Conservation (phyloP, 2,888 invertebrate genomes). For the Cynaeus angustus region DNA sequence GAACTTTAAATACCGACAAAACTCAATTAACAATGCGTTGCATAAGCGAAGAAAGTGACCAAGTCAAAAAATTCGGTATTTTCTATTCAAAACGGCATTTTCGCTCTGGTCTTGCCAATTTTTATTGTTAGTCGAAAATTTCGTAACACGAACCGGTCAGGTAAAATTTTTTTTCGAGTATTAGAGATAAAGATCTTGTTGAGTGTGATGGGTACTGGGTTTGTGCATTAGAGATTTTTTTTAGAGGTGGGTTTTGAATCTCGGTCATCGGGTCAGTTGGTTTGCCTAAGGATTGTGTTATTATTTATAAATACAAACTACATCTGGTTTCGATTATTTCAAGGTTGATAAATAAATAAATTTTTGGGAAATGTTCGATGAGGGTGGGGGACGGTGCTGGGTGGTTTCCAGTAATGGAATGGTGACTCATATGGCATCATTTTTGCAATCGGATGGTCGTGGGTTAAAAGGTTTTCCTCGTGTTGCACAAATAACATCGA, state of each 20-base stretch:
- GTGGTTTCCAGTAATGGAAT: slow-evolving; percentile 23
- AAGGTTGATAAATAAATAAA: slow-evolving; percentile 42
- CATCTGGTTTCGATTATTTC: slow-evolving; percentile 39
- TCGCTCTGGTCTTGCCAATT: no score
- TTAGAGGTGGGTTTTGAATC: slow-evolving; percentile 33
- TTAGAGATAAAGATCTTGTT: slow-evolving; percentile 17
- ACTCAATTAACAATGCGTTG: slow-evolving; percentile 34
- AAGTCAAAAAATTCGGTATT: background rate
- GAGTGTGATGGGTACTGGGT: slow-evolving; percentile 15
- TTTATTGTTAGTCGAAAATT: slow-evolving; percentile 27
- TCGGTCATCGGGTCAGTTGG: slow-evolving; percentile 46
- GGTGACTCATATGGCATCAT: slow-evolving; percentile 15
- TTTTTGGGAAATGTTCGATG: slow-evolving; percentile 23
- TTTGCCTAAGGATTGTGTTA: slow-evolving; percentile 46
- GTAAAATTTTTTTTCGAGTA: slow-evolving; percentile 12
- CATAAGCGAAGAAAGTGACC: slow-evolving; percentile 29
- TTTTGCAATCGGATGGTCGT: slow-evolving; percentile 8
- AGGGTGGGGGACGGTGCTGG: slow-evolving; percentile 4
- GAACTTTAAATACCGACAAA: slow-evolving; percentile 34
- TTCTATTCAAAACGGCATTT: background rate
- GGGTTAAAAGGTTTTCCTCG: background rate
- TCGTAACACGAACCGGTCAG: slow-evolving; percentile 26
- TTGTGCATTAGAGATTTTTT: slow-evolving; percentile 24
- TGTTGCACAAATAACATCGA: no score
- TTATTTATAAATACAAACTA: slow-evolving; percentile 46